phyloP scores from a whole-genome alignment of 2,113 vertebrate species.

The Sus scrofa region T2T-Sscrofa CM000829.6:59214501-59215000 shows the following conservation, averaged over 20 bases:
- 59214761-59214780: slow-evolving; percentile 28
- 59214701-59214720: too few species aligned
- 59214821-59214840: not conserved
- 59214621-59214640: too few species aligned
- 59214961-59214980: not conserved
- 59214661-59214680: too few species aligned
- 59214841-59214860: not conserved
- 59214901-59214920: not conserved
- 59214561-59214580: too few species aligned
- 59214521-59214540: too few species aligned
- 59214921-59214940: not conserved
- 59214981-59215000: not conserved
- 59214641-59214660: too few species aligned
- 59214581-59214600: too few species aligned
- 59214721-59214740: not conserved
- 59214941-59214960: not conserved
- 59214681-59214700: too few species aligned
- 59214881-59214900: not conserved
- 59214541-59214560: too few species aligned
- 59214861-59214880: not conserved
- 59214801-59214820: not conserved
- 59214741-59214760: not conserved
- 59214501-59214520: too few species aligned
- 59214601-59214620: too few species aligned
- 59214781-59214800: not conserved